Base-by-base conservation (phyloP, 2,797 vertebrate genomes). In the Enteromius trimaculatus region DNA sequence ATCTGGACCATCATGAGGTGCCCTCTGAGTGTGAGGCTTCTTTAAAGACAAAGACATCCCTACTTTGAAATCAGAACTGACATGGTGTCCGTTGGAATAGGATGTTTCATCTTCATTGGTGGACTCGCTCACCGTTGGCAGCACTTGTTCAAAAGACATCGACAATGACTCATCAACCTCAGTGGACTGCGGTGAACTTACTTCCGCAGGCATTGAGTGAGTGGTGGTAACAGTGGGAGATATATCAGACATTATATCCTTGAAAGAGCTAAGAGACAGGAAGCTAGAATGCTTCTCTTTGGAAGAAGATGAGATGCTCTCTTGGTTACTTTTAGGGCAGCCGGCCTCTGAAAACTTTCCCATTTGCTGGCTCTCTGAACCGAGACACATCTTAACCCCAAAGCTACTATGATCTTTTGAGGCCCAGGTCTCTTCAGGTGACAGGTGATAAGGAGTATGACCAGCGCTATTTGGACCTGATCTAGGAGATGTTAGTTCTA, bases 81-180 rank as follows among this genome's bases (percentile, higher is more conserved):
- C 87, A 74, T 89, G 93, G 80, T 94, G 93, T 1, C 94, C 92
- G 0, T 95, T 91, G 0, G 94, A 89, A 60, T 91, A 91, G 31
- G 92, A 92, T 6, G 84, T 90, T 68, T 93, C 93, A 0, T 96
- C 93, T n/a, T 94, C 94, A 0, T 95, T 95, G 1, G 93, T 95
- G n/a, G 93, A 93, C 86, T 97, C 96, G 79, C 93, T 96, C 79
- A 94, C 93, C 0, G 93, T 92, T 0, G 95, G 95, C 26, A 97
- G 94, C 1, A 96, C 96, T 86, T 98, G 97, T 92, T 99, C 97
- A 0, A 98, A 97, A 68, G 98, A 99, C 85, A 97, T 96, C 0
- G 98, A 99, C 1, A 99, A 93, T 0, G 98, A 99, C 83, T 98
- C 98, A 0, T 99, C 98, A 44, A 99, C 97, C 88, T 99, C 98